A percentile compares a stretch with the other conserved stretches of the same genome.
These are phyloP conservation scores for Strongylocentrotus purpuratus DNA, from an alignment of 35 echinoderm and acorn worm genomes.

Conservation along the genomic window DNA sequence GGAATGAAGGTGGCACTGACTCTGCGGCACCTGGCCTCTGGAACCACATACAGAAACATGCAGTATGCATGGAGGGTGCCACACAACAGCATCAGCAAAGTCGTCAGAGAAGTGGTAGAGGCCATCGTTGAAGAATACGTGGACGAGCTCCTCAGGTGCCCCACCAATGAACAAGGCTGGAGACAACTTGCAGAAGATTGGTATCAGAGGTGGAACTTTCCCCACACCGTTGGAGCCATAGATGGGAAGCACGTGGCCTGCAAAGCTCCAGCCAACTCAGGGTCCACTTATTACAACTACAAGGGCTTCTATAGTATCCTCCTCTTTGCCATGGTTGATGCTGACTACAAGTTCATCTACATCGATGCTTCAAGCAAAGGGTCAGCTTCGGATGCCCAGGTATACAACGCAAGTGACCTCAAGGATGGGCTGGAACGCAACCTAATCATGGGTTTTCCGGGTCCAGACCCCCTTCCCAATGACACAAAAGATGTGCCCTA, in stretches of 20 bases:
- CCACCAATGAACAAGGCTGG: conserved; percentile 37
- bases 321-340: conserved; percentile 53
- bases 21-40: conserved; percentile 50
- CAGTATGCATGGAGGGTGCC: conserved; percentile 56
- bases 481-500: no score
- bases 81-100: conserved; percentile 51
- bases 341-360: conserved; percentile 57
- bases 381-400: conserved; percentile 41
- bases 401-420: no score
- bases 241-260: conserved; percentile 80
- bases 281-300: conserved; percentile 48
- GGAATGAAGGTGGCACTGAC: conserved; percentile 55
- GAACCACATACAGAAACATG: conserved; percentile 60
- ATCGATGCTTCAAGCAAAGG: conserved; percentile 14
- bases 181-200: conserved; percentile 30
- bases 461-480: no score
- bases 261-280: conserved; percentile 32
- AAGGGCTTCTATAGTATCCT: conserved; percentile 47
- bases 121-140: conserved; percentile 64
- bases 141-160: conserved; percentile 58
- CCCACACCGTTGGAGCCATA: conserved; percentile 61
- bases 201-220: conserved; percentile 74
- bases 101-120: conserved; percentile 59
- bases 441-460: no score
- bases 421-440: no score